Evolutionary conservation across 2,888 invertebrate genomes (phyloP).

Genomic region (Podabrus alpinus): DNA sequence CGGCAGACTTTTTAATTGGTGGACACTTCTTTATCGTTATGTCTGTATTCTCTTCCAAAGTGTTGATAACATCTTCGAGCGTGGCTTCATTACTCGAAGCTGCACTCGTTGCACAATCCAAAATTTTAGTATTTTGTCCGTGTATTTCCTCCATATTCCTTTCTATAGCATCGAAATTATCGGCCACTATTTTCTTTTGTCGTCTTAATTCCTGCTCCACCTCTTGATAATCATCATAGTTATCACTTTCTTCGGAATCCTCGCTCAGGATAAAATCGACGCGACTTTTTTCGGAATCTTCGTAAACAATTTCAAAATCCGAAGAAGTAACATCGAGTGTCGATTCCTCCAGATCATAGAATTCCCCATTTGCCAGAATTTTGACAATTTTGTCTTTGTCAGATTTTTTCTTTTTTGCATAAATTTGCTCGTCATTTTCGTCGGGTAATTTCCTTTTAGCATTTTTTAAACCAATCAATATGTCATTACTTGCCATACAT

Average conservation of each 20-base stretch:
- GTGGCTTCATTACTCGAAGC: background rate
- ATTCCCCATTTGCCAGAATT: background rate
- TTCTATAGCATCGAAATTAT: conserved; percentile 29
- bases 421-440: background rate
- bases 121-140: background rate
- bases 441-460: conserved; percentile 6
- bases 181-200: background rate
- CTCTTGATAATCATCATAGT: background rate
- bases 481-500: conserved; percentile 40
- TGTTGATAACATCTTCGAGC: conserved; percentile 20
- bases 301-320: conserved; percentile 17
- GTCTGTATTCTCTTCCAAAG: conserved; percentile 14
- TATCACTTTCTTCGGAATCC: background rate
- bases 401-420: background rate
- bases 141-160: conserved; percentile 29
- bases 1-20: conserved; percentile 1
- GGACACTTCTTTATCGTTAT: background rate
- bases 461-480: conserved; percentile 11
- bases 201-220: background rate
- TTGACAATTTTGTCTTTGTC: background rate
- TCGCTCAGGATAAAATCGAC: background rate
- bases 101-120: background rate
- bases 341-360: background rate
- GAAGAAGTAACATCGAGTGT: background rate
- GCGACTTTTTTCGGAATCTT: background rate